Evolutionary conservation across 2,888 invertebrate species (phyloP), one percentile per base, ranked within the genome.

Genomic region (Silvanus unidentatus): DNA sequence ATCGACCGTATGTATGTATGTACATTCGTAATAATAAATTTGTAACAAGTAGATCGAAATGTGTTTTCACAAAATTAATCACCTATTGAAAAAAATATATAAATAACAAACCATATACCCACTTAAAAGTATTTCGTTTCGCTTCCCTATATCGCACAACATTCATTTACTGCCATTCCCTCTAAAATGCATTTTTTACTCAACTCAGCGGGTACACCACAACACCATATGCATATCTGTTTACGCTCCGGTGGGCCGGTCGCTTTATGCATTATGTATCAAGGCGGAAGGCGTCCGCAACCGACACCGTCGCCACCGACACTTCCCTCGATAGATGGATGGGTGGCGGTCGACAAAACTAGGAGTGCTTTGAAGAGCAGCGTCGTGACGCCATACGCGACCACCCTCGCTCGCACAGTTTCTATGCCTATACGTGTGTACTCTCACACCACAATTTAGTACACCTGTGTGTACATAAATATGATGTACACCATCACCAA

Each of bases 181-280:
- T 37, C 15, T 37, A 37, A 4, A 37, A 37, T 37, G 37, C 37
- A 37, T 37, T 37, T n/a, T 37, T 10, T 13, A 16, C 15, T 16
- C 37, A 16, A 16, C 16, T 15, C 16, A 16, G 37, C 16, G 16
- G 16, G 37, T 4, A 37, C 14, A 16, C 14, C 2, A n/a, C 8
- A 37, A 13, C 14, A 16, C 37, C 37, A 37, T 37, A 37, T 37
- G 37, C 37, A 37, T 37, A 37, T 37, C 37, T 37, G 37, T 37
- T 37, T 32, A 47, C 37, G 40, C 40, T 27, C 40, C 16, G 44
- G 34, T 27, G 22, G 39, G 15, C 32, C 27, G 32, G 22, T 39
- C n/a, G 35, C 39, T 28, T 30, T 32, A 39, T 39, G 44, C 44
- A 39, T 44, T 34, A 34, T 38, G 44, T 34, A 39, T 39, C n/a